phyloP scores from a whole-genome alignment of 1,140 invertebrate genomes.

The Rhopalosiphum padi region DNA sequence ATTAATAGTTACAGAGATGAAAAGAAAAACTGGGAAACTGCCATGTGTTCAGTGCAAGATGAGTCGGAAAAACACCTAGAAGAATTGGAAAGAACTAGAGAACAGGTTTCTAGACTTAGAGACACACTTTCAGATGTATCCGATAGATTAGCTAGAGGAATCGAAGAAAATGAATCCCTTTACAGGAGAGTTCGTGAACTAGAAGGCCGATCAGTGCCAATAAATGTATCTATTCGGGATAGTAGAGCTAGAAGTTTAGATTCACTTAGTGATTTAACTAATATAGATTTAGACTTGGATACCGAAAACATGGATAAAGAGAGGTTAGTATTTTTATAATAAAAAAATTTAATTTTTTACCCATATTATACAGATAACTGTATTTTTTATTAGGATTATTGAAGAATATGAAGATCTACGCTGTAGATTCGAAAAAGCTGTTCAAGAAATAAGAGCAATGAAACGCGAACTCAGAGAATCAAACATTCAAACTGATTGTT shows the following conservation, averaged over 20 bases:
- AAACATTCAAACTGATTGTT: constrained; percentile 78
- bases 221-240: constrained; percentile 63
- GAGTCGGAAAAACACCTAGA: constrained; percentile 32
- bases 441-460: constrained; percentile 81
- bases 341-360: neutral
- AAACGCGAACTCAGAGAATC: constrained; percentile 82
- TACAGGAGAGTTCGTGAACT: constrained; percentile 74
- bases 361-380: neutral
- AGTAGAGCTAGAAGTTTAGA: constrained; percentile 73
- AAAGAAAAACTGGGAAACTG: constrained; percentile 71
- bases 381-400: constrained; percentile 68
- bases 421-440: constrained; percentile 79
- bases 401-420: constrained; percentile 81
- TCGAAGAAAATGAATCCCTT: constrained; percentile 80
- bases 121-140: constrained; percentile 69
- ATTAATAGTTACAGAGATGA: constrained; percentile 64
- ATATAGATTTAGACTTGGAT: constrained; percentile 78
- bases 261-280: constrained; percentile 81
- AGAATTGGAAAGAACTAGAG: constrained; percentile 63
- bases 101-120: constrained; percentile 67
- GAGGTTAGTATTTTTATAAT: constrained; percentile 63
- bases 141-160: constrained; percentile 69
- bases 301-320: constrained; percentile 77
- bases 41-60: constrained; percentile 53
- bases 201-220: constrained; percentile 67